Percentiles rank a stretch among this genome's conserved stretches.
Evolutionary conservation across 2,888 invertebrate species (phyloP).

Genomic region (Hirtodrosophila histrioides): DNA sequence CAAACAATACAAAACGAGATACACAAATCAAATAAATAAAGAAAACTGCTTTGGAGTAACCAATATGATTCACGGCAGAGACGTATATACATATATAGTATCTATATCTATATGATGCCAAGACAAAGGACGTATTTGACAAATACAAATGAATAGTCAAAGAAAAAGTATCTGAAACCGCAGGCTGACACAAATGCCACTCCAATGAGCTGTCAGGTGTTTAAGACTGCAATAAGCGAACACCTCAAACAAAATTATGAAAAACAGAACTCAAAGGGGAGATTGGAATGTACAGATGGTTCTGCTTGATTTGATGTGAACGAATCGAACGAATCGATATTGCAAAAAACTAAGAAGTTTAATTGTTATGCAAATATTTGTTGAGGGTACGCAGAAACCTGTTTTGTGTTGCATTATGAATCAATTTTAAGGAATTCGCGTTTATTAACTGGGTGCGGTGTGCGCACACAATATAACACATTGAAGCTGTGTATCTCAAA

Average conservation of each 20-base stretch:
- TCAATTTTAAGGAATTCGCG: constrained; percentile 63
- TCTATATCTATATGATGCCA: not conserved
- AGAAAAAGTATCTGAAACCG: constrained; percentile 20
- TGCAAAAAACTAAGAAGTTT: constrained; percentile 15
- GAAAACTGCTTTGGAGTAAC: not conserved
- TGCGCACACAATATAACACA: constrained; percentile 4
- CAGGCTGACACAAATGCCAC: constrained; percentile 24
- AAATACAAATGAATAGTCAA: constrained; percentile 38
- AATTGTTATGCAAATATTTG: constrained; percentile 52
- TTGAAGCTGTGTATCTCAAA: constrained; percentile 20
- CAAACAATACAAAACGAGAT: not conserved
- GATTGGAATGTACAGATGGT: constrained; percentile 54
- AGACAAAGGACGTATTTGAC: constrained; percentile 12
- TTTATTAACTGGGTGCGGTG: constrained; percentile 55
- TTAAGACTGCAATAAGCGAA: constrained; percentile 21
- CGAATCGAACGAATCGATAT: constrained; percentile 24
- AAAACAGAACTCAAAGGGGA: constrained; percentile 12
- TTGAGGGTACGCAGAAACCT: constrained; percentile 41
- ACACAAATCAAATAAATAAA: constrained; percentile 1
- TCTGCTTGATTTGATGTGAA: constrained; percentile 70
- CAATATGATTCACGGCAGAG: constrained; percentile 20
- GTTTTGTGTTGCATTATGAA: constrained; percentile 56
- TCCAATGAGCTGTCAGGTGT: constrained; percentile 40
- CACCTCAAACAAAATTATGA: not conserved
- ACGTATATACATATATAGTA: not conserved